Conservation (phyloP, 1,140 invertebrate species). For the Nymphalis io region DNA sequence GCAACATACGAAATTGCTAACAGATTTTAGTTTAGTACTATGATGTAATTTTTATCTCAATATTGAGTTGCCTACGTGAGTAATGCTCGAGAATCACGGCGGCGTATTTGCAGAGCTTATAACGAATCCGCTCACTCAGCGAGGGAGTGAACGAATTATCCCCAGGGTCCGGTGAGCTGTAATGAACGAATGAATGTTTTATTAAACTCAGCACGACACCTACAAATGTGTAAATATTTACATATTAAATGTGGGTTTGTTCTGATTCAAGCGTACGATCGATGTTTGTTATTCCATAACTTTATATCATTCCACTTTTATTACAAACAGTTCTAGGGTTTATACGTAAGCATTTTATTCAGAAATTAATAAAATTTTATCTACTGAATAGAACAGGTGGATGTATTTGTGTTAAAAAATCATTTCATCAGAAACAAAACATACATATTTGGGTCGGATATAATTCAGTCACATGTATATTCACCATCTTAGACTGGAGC, state of each 20-base stretch:
- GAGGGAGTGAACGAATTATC: slow-evolving; percentile 34
- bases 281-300: background rate
- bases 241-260: slow-evolving; percentile 27
- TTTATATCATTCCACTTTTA: too few relatives aligned
- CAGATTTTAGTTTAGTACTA: background rate
- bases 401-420: too few relatives aligned
- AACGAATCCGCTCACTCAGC: slow-evolving; percentile 34
- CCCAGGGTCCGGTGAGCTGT: slow-evolving; percentile 31
- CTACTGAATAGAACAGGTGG: too few relatives aligned
- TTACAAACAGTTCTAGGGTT: too few relatives aligned
- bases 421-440: too few relatives aligned
- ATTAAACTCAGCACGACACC: slow-evolving; percentile 33
- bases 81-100: slow-evolving; percentile 11
- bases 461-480: too few relatives aligned
- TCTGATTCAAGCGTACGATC: slow-evolving; percentile 1
- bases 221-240: slow-evolving; percentile 30
- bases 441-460: too few relatives aligned
- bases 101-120: slow-evolving; percentile 27
- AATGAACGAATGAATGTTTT: slow-evolving; percentile 40
- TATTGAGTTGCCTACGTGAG: slow-evolving; percentile 19
- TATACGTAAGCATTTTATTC: too few relatives aligned
- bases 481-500: too few relatives aligned
- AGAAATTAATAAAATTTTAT: too few relatives aligned
- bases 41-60: slow-evolving; percentile 2
- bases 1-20: background rate